These are phyloP conservation scores for Drosophila kohkoa DNA, from an alignment of 1,140 invertebrate genomes.

Conservation along the genomic window DNA sequence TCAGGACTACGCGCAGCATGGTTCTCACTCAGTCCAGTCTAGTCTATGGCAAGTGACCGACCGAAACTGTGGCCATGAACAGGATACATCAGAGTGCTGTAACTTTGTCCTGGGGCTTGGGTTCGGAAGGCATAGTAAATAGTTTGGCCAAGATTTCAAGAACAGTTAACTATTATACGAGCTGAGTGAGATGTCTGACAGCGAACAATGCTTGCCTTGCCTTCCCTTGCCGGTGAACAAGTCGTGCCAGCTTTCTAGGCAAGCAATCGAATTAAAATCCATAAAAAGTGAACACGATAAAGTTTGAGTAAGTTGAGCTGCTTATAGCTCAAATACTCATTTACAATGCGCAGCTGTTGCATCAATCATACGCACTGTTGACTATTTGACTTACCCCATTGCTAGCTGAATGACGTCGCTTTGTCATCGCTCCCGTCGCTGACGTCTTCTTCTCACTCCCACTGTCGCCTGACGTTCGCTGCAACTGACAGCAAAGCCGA, in stretches of 20 bases:
- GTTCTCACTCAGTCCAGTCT: not conserved
- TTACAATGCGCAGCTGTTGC: constrained; percentile 33
- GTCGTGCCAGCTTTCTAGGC: not conserved
- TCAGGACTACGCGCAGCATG: not conserved
- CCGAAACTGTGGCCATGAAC: constrained; percentile 31
- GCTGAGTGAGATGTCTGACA: constrained; percentile 32
- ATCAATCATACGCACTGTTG: constrained; percentile 74
- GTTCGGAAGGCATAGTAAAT: constrained; percentile 38
- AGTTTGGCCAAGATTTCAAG: constrained; percentile 50
- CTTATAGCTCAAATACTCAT: constrained; percentile 10
- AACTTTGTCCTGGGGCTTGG: constrained; percentile 43
- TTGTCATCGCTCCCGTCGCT: constrained; percentile 36
- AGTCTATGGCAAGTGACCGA: constrained; percentile 14
- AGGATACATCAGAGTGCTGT: constrained; percentile 60
- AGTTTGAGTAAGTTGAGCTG: constrained; percentile 40
- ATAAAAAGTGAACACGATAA: constrained; percentile 65
- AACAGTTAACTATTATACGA: constrained; percentile 36
- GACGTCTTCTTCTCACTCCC: constrained; percentile 1
- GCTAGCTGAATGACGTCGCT: constrained; percentile 47
- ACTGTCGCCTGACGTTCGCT: constrained; percentile 32
- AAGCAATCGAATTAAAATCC: constrained; percentile 64
- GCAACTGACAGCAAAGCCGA: constrained; percentile 87
- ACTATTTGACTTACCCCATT: constrained; percentile 69
- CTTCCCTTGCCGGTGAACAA: not conserved
- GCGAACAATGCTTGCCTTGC: not conserved